Conservation (phyloP, 2,888 invertebrate species). For the Polietes domitor region DNA sequence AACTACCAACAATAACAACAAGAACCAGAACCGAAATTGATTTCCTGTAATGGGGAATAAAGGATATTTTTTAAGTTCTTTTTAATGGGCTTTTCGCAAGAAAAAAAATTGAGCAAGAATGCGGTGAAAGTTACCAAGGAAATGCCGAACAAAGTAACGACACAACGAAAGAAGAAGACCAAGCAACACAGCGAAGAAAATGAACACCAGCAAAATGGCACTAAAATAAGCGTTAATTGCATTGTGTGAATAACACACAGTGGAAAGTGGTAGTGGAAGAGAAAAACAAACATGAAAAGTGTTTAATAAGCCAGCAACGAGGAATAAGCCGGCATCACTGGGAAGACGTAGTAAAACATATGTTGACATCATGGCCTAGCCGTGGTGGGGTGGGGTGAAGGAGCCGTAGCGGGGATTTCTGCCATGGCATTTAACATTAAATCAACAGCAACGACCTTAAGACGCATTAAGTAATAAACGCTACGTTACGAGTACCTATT, state of each 20-base stretch:
- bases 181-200: background rate
- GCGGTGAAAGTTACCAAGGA: background rate
- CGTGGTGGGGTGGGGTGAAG: background rate
- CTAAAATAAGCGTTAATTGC: constrained; percentile 45
- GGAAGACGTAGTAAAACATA: constrained; percentile 10
- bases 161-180: background rate
- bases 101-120: background rate
- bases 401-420: constrained; percentile 34
- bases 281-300: constrained; percentile 34
- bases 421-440: constrained; percentile 53
- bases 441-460: constrained; percentile 50
- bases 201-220: constrained; percentile 3
- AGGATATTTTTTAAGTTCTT: constrained; percentile 14
- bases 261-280: constrained; percentile 24
- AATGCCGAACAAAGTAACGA: background rate
- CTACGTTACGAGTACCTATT: background rate
- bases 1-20: background rate
- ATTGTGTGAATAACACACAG: constrained; percentile 17
- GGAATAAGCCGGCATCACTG: constrained; percentile 15
- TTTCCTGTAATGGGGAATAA: background rate
- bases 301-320: constrained; percentile 27
- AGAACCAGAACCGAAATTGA: background rate
- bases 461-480: constrained; percentile 50
- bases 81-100: background rate
- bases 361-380: background rate